These are phyloP conservation scores for Xanthia icteritia DNA, from an alignment of 2,888 invertebrate genomes.

Conservation along the genomic window DNA sequence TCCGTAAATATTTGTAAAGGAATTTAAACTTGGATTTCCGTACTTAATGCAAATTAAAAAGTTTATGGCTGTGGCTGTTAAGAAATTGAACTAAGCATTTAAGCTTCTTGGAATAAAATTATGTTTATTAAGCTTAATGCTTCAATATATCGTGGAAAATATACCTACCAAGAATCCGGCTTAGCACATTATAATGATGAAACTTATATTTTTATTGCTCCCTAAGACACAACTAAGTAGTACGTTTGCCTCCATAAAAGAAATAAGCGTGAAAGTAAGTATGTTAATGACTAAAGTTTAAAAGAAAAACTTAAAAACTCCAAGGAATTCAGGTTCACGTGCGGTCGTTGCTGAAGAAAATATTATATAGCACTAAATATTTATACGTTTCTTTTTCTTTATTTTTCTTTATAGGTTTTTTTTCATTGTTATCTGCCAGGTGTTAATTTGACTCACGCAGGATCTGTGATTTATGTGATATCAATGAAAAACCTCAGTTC, in stretches of 20 bases:
- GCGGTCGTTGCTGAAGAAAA: background rate
- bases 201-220: slow-evolving; percentile 51
- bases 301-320: slow-evolving; percentile 20
- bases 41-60: slow-evolving; percentile 58
- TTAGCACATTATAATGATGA: slow-evolving; percentile 19
- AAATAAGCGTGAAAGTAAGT: slow-evolving; percentile 34
- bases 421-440: background rate
- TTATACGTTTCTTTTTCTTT: too few relatives aligned
- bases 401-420: background rate
- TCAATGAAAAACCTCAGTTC: background rate
- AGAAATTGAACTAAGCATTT: slow-evolving; percentile 26
- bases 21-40: slow-evolving; percentile 59
- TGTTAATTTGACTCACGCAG: background rate
- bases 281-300: slow-evolving; percentile 38
- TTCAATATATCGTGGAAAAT: background rate
- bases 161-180: background rate
- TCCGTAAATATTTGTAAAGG: slow-evolving; percentile 57
- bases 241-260: slow-evolving; percentile 35
- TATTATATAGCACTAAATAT: background rate
- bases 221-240: slow-evolving; percentile 45
- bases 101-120: slow-evolving; percentile 41
- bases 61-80: slow-evolving; percentile 28
- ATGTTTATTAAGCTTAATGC: background rate
- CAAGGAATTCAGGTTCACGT: slow-evolving; percentile 15
- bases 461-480: background rate